A percentile compares a stretch with the other conserved stretches of the same genome.
Evolutionary conservation across 2,888 invertebrate species (phyloP).

Genomic region (Agrochola macilenta): DNA sequence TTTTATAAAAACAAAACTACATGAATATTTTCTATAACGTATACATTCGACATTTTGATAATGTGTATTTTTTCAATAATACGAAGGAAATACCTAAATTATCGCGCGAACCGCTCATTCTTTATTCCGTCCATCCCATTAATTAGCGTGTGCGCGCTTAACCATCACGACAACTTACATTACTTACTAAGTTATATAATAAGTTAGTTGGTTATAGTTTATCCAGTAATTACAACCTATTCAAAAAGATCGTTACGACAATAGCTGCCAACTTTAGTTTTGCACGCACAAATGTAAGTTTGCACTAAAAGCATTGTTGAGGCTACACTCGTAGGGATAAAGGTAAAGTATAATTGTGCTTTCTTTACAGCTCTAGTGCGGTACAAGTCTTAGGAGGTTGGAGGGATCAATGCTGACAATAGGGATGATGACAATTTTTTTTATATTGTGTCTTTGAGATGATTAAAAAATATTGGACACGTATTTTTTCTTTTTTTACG

Average conservation of each 20-base stretch:
- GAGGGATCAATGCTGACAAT: not conserved
- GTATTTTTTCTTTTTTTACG: too few species aligned
- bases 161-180: not conserved
- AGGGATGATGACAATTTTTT: too few species aligned
- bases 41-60: too few species aligned
- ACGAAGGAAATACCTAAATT: too few species aligned
- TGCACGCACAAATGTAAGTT: constrained; percentile 60
- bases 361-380: constrained; percentile 55
- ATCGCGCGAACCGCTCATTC: too few species aligned
- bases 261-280: constrained; percentile 41
- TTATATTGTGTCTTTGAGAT: too few species aligned
- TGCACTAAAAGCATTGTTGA: constrained; percentile 82
- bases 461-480: too few species aligned
- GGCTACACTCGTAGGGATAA: constrained; percentile 67
- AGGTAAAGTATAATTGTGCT: constrained; percentile 75
- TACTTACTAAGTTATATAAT: not conserved
- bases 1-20: too few species aligned
- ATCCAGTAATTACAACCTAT: constrained; percentile 33
- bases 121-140: too few species aligned
- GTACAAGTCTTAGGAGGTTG: constrained; percentile 38
- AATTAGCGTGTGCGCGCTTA: not conserved
- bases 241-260: constrained; percentile 63
- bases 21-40: too few species aligned
- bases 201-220: not conserved
- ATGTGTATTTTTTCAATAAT: too few species aligned